phyloP scores from a whole-genome alignment of 2,797 vertebrate genomes.

The Pogoniulus pusillus region DNA sequence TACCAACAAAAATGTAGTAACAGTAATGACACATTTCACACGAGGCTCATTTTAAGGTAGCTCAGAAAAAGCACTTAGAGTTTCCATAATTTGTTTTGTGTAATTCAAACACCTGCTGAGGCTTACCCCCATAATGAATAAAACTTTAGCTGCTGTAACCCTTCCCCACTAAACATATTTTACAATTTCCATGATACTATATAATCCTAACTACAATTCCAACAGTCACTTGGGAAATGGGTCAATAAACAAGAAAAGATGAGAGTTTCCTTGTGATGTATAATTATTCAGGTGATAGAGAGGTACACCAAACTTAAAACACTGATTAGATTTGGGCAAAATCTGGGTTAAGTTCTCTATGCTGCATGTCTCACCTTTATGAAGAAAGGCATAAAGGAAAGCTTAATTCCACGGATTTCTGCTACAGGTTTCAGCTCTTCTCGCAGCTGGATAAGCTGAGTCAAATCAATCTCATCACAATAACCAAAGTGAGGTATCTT shows the following conservation, averaged over 20 bases:
- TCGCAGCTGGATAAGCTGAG: slow-evolving; percentile 82
- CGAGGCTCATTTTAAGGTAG: background rate
- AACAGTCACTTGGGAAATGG: background rate
- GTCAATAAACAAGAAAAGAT: background rate
- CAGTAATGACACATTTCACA: background rate
- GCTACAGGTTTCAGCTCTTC: slow-evolving; percentile 81
- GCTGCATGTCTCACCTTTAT: slow-evolving; percentile 84
- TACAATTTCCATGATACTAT: fast-evolving
- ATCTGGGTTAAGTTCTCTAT: background rate
- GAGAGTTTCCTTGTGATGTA: background rate
- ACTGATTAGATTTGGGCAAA: background rate
- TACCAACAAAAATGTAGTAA: background rate
- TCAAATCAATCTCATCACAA: slow-evolving; percentile 92
- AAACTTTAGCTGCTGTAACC: background rate
- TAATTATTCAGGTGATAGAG: background rate
- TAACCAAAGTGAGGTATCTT: slow-evolving; percentile 96
- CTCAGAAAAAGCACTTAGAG: background rate
- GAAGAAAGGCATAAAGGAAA: slow-evolving; percentile 97
- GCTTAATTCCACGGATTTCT: slow-evolving; percentile 83
- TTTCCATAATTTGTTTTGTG: background rate
- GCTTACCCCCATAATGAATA: background rate
- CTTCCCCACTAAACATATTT: background rate
- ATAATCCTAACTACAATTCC: background rate
- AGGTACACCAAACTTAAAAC: background rate
- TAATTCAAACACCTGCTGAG: background rate